Conservation (phyloP, 2,113 vertebrate genomes). For the Plotosus lineatus region DNA sequence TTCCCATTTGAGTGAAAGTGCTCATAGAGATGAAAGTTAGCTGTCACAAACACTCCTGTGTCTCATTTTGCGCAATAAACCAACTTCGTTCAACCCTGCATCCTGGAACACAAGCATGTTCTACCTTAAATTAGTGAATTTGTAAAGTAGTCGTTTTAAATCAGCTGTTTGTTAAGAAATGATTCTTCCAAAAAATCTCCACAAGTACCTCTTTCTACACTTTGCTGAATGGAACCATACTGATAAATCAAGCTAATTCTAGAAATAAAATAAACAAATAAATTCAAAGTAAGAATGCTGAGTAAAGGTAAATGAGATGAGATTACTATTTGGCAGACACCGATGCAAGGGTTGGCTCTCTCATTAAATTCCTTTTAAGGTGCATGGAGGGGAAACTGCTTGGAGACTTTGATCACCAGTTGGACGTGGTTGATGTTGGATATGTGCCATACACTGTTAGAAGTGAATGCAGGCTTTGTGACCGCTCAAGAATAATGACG, state of each 20-base stretch:
- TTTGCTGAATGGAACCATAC: constrained; percentile 10
- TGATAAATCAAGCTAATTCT: constrained; percentile 11
- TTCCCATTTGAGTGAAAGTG: constrained; percentile 39
- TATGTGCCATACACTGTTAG: constrained; percentile 60
- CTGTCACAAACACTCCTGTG: constrained; percentile 25
- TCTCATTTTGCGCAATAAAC: constrained; percentile 10
- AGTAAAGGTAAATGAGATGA: constrained; percentile 23
- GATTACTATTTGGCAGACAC: constrained; percentile 25
- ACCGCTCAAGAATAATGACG: not conserved
- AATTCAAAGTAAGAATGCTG: constrained; percentile 25
- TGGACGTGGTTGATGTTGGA: constrained; percentile 41
- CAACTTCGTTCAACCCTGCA: not conserved
- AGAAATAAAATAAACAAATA: not conserved
- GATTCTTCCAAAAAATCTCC: constrained; percentile 3
- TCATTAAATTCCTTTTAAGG: constrained; percentile 63
- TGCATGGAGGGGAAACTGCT: constrained; percentile 51
- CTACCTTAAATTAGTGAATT: not conserved
- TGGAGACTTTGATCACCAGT: constrained; percentile 61
- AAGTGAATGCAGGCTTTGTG: constrained; percentile 40
- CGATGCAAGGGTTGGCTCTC: constrained; percentile 32
- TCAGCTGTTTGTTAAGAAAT: not conserved
- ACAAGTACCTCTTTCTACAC: constrained; percentile 1
- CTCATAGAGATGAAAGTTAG: constrained; percentile 29
- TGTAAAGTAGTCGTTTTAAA: not conserved
- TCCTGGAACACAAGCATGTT: not conserved